Evolutionary conservation across 2,113 vertebrate genomes (phyloP).

Genomic region (Sarotherodon lohbergeri): DNA sequence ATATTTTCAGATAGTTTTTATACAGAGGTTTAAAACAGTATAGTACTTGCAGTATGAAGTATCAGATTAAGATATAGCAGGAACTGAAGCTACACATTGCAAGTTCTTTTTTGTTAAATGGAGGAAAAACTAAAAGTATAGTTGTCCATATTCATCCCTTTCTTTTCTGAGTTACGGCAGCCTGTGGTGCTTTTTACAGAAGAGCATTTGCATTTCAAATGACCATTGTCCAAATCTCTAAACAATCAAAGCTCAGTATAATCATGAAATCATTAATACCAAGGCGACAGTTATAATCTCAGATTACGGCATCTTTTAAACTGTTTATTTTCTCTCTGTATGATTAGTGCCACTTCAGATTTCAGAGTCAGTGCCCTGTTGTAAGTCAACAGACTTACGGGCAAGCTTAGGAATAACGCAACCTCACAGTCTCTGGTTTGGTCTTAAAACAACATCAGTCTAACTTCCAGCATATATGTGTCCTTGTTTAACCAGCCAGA

Average conservation of each 20-base stretch:
- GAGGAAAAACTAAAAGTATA: neutral
- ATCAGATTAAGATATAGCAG: neutral
- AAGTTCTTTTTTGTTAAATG: neutral
- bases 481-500: conserved; percentile 37
- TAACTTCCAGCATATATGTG: conserved; percentile 2
- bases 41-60: neutral
- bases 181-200: neutral
- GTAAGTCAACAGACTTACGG: neutral
- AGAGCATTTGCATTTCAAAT: neutral
- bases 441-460: neutral
- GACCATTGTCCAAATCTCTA: neutral
- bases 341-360: neutral
- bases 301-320: neutral
- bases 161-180: neutral
- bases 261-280: neutral
- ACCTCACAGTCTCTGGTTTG: neutral
- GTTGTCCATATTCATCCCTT: neutral
- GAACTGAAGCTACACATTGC: neutral
- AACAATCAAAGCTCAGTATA: neutral
- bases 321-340: neutral
- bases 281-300: neutral
- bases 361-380: neutral
- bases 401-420: neutral
- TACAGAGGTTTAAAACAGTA: neutral
- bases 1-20: neutral